phyloP scores from a whole-genome alignment of 2,888 invertebrate genomes.

The Nomada hirtipes region DNA sequence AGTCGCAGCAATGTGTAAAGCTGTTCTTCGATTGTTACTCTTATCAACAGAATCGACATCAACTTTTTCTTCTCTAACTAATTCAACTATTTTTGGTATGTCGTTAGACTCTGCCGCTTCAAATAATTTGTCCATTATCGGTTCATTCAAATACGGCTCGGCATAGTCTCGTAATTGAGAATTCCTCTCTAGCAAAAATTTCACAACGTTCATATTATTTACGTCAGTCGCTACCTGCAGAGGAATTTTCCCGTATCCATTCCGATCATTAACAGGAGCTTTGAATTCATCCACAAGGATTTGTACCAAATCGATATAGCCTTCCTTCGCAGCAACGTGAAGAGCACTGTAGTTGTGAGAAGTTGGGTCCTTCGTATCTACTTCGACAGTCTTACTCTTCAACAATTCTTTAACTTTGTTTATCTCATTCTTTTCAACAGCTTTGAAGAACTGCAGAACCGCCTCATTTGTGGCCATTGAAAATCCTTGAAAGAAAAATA shows the following conservation, averaged over 20 bases:
- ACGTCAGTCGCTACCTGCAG: background rate
- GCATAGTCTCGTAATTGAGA: background rate
- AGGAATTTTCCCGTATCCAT: background rate
- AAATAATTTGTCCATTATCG: no score
- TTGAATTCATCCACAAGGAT: background rate
- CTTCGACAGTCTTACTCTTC: background rate
- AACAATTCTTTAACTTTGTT: background rate
- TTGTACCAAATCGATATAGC: constrained; percentile 4
- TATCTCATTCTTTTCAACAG: background rate
- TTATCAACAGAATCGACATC: no score
- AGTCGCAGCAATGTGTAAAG: no score
- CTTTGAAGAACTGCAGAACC: background rate
- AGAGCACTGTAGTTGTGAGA: background rate
- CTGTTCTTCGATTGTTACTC: no score
- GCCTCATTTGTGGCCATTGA: background rate
- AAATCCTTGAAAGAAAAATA: background rate
- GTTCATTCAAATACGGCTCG: no score
- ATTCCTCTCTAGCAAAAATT: background rate
- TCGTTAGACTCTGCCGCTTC: no score
- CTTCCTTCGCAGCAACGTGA: background rate
- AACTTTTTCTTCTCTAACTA: no score
- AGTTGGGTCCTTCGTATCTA: constrained; percentile 1
- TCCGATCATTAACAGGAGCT: background rate
- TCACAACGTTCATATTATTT: constrained; percentile 8
- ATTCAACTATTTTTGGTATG: no score